Percentiles rank a stretch among this genome's conserved stretches.
phyloP scores from a whole-genome alignment of 2,113 vertebrate genomes.

The Stigmatopora argus region DNA sequence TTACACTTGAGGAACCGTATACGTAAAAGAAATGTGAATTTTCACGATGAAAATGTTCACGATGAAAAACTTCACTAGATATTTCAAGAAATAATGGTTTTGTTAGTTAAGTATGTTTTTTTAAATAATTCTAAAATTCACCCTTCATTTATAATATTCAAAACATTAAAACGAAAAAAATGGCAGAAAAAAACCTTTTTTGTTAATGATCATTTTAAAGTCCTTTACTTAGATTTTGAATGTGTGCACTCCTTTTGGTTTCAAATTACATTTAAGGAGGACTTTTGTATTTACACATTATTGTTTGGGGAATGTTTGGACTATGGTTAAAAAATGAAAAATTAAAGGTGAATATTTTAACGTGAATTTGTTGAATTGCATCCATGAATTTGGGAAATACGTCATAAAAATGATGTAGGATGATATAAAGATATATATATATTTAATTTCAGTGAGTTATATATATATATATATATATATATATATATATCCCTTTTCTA shows the following conservation, averaged over 20 bases:
- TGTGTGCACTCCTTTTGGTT: conserved; percentile 35
- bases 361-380: too few relatives aligned
- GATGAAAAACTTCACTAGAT: neutral
- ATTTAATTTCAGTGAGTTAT: too few relatives aligned
- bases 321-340: neutral
- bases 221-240: conserved; percentile 4
- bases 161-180: too few relatives aligned
- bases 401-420: too few relatives aligned
- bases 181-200: too few relatives aligned
- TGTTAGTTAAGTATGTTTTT: neutral
- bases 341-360: too few relatives aligned
- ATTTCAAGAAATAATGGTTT: neutral
- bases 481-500: conserved; percentile 39
- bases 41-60: neutral
- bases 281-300: neutral
- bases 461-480: too few relatives aligned
- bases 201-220: too few relatives aligned
- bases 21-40: neutral
- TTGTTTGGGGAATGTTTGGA: neutral
- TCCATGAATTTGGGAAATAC: too few relatives aligned
- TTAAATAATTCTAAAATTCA: neutral
- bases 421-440: too few relatives aligned
- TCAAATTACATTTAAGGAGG: conserved; percentile 56
- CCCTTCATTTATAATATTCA: neutral
- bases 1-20: conserved; percentile 1